Evolutionary conservation across 1,140 invertebrate species (phyloP), one percentile per base, ranked within the genome.

Genomic region (Mylabris phalerata): DNA sequence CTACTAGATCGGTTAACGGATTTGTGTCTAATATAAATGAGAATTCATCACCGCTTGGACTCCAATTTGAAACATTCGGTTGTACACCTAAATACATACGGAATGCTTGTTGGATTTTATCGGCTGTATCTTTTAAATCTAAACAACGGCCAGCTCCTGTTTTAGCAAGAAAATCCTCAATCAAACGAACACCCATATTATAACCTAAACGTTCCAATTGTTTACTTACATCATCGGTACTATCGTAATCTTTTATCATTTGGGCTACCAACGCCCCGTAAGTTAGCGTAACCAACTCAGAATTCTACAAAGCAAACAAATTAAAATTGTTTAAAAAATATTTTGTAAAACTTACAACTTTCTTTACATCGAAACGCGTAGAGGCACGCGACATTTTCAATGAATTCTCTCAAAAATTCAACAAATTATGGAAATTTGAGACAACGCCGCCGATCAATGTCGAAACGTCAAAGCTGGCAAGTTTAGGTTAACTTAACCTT

Each of bases 1-100:
- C 97, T 3, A 98, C 95, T 82, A 98, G 98, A 75, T 99, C 97
- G n/a, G 91, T 94, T 10, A 99, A 74, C 0, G 97, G 96, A 79
- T 98, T 99, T 38, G 87, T 82, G 62, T 99, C 96, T 73, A 98
- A 88, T 1, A 93, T 84, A 3, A 99, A 78, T 0, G 95, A 98
- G 79, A 98, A 99, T 78, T 99, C 96, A 77, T 99, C 95, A 3
- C 89, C 92, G 5, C 90, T 83, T 48, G 89, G 80, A 67, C 89
- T 96, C 95, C 95, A 98, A 70, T 95, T 96, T 0, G 88, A 88
- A 2, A 98, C 88, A 3, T 86, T 87, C 5, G 94, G 93, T 54
- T 87, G 89, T 63, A 98, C 88, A 55, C 91, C 93, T 10, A 98
- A 78, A 74, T 95, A 99, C 75, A 96, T 84, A 73, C 94, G 89